These are phyloP conservation scores for Siphonodentalium dalli DNA, from an alignment of 2,888 invertebrate genomes.

Conservation along the genomic window DNA sequence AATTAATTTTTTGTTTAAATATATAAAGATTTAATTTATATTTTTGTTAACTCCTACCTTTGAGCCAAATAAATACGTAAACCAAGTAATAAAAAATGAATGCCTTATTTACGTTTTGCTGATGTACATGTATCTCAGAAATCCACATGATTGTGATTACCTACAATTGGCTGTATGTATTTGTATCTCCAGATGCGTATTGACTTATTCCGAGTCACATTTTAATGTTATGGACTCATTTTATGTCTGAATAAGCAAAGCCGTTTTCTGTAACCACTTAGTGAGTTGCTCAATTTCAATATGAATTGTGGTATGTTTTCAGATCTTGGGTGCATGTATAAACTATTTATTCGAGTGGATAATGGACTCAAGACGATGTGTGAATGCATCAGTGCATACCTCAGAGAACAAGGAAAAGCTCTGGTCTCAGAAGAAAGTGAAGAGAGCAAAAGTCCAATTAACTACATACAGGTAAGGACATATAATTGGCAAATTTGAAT, in stretches of 20 bases:
- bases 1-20: no score
- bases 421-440: slow-evolving; percentile 94
- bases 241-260: no score
- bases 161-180: no score
- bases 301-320: slow-evolving; percentile 28
- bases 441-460: slow-evolving; percentile 71
- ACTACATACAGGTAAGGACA: slow-evolving; percentile 61
- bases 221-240: no score
- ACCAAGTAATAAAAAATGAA: no score
- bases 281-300: no score
- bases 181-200: no score
- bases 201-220: no score
- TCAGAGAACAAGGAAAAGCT: slow-evolving; percentile 93
- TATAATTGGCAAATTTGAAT: no score
- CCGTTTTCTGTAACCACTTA: background rate
- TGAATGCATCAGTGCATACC: slow-evolving; percentile 87
- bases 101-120: no score
- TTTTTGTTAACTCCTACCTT: background rate
- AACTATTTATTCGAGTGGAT: slow-evolving; percentile 88
- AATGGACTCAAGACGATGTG: slow-evolving; percentile 96
- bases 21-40: slow-evolving; percentile 8
- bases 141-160: background rate
- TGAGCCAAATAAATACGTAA: background rate
- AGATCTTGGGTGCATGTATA: slow-evolving; percentile 97
- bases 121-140: background rate